Base-by-base conservation (phyloP, 53 echinoderm and acorn worm genomes). In the Echinarachnius parma region DNA sequence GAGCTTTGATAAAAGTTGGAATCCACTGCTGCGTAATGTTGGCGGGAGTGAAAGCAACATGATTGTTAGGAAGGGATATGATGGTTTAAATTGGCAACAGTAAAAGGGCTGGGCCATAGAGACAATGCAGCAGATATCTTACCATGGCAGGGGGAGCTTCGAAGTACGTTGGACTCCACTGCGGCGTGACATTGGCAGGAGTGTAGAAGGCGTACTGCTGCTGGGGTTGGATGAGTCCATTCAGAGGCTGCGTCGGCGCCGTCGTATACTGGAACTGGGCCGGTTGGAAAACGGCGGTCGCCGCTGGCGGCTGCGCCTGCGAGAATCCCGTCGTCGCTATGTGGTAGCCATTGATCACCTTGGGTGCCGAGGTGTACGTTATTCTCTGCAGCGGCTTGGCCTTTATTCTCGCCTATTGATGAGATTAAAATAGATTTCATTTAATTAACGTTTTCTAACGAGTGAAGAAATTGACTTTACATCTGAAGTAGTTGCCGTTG, bases 351-450 rank as follows among this genome's bases (percentile, higher is more conserved):
- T 84, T 84, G 47, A 80, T 75, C 50, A 79, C 79, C 25, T 77
- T 76, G 14, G 84, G 77, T 64, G 82, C 81, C 7, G 89, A 83
- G 27, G 94, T 79, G 78, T 80, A 89, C 52, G 80, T 81, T 45
- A 90, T 81, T 75, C 94, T 88, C 71, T 94, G 94, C 35, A 94
- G 82, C 31, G 94, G 94, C 62, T 94, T 94, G 16, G 94, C 94
- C 68, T 94, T 94, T 89, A 94, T 94, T 64, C 94, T 90, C 20
- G 94, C 94, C 94, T 94, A 65, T 65, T 39, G 13, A n/a, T n/a
- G n/a, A n/a, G n/a, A n/a, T n/a, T n/a, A n/a, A n/a, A n/a, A n/a
- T n/a, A n/a, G n/a, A n/a, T n/a, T n/a, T n/a, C n/a, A n/a, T n/a
- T n/a, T n/a, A n/a, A n/a, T n/a, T n/a, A n/a, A n/a, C n/a, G n/a